These are phyloP conservation scores for Alectoris magna DNA, from an alignment of 2,797 vertebrate species.

Conservation along the genomic window DNA sequence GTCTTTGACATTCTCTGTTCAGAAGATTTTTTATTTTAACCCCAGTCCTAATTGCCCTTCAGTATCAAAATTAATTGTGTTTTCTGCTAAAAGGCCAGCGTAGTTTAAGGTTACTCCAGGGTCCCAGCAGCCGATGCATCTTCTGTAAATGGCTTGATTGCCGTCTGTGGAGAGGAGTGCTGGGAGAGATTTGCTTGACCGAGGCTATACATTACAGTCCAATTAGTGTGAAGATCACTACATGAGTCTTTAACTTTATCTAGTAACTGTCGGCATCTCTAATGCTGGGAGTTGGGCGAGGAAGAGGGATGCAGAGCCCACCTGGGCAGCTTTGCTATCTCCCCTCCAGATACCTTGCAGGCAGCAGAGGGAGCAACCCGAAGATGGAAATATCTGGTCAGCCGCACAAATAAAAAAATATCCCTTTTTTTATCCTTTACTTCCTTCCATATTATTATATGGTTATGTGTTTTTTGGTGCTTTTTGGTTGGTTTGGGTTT, in stretches of 20 bases:
- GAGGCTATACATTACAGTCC: constrained; percentile 86
- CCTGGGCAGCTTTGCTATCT: constrained; percentile 9
- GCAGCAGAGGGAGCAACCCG: constrained; percentile 66
- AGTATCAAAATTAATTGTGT: constrained; percentile 87
- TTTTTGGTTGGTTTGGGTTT: not conserved
- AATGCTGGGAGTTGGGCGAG: constrained; percentile 69
- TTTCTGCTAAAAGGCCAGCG: constrained; percentile 85
- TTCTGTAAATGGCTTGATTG: constrained; percentile 86
- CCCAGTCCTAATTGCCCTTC: constrained; percentile 85
- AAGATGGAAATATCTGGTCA: not conserved
- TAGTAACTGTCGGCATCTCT: constrained; percentile 80
- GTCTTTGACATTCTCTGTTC: constrained; percentile 76
- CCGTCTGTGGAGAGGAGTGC: constrained; percentile 80
- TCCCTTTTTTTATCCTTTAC: not conserved
- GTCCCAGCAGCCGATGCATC: constrained; percentile 84
- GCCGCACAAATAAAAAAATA: not conserved
- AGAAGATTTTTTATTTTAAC: constrained; percentile 82
- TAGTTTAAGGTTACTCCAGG: constrained; percentile 83
- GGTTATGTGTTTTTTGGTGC: not conserved
- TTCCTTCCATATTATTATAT: not conserved
- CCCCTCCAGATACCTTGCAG: not conserved
- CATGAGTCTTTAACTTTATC: constrained; percentile 84
- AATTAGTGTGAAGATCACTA: constrained; percentile 85
- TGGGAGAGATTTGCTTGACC: constrained; percentile 84
- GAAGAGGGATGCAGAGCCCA: constrained; percentile 70